These are phyloP conservation scores for Vombatus ursinus DNA, from an alignment of 2,113 vertebrate species.

Conservation along the genomic window DNA sequence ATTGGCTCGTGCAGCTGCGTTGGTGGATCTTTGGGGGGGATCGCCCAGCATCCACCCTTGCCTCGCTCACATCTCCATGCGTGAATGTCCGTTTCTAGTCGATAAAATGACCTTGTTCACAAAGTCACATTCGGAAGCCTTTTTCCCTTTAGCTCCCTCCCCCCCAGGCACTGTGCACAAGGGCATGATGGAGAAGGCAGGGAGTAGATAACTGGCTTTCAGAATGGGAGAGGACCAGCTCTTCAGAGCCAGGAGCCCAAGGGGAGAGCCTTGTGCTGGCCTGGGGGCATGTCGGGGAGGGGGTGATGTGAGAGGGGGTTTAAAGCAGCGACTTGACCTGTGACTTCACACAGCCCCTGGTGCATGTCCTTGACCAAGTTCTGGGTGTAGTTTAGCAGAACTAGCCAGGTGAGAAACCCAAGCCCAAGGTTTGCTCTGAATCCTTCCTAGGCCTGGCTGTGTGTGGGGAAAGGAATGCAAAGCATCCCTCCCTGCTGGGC, in stretches of 20 bases:
- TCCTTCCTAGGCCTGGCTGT: neutral
- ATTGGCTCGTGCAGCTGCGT: neutral
- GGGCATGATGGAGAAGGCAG: neutral
- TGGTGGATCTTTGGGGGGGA: neutral
- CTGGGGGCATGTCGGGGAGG: too few species aligned
- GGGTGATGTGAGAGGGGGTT: neutral
- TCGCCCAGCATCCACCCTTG: neutral
- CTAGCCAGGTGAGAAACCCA: neutral
- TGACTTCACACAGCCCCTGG: neutral
- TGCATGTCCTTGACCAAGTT: neutral
- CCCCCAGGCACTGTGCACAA: too few species aligned
- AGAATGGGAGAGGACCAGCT: neutral
- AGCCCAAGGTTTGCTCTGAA: neutral
- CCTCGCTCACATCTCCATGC: neutral
- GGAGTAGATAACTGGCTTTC: neutral
- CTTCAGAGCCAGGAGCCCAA: neutral
- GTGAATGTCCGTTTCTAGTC: neutral
- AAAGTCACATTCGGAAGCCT: neutral
- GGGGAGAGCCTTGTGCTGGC: neutral
- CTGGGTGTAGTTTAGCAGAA: neutral
- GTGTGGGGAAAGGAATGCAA: neutral
- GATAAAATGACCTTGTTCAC: neutral
- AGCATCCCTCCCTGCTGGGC: neutral
- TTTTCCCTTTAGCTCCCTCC: neutral
- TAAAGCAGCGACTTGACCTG: neutral